phyloP scores from a whole-genome alignment of 1,140 invertebrate species.

The Glossosoma conforme region DNA sequence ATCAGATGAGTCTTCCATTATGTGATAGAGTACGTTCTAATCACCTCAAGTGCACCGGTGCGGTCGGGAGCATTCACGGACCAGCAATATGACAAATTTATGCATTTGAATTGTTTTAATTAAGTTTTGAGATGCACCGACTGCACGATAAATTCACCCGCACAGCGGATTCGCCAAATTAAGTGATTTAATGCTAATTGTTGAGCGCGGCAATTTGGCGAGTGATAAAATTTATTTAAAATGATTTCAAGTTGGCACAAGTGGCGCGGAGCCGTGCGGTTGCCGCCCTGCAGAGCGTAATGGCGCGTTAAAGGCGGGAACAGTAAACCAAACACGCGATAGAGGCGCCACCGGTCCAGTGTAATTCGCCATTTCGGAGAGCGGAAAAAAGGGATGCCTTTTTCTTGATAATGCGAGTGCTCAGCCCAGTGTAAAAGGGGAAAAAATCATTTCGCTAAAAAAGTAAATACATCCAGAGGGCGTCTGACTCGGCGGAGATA shows the following conservation, averaged over 20 bases:
- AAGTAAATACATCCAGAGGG: background rate
- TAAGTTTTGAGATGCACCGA: too few species aligned
- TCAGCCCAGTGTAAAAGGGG: slow-evolving; percentile 4
- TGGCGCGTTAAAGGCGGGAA: slow-evolving; percentile 16
- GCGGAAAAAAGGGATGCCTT: slow-evolving; percentile 1
- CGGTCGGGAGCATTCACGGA: too few species aligned
- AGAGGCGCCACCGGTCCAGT: background rate
- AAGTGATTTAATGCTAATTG: background rate
- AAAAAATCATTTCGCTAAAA: slow-evolving; percentile 1
- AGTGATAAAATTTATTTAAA: slow-evolving; percentile 7
- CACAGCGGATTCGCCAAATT: background rate
- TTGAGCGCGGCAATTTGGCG: background rate
- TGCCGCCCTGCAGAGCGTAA: slow-evolving; percentile 9
- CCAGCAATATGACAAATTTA: too few species aligned
- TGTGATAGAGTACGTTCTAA: too few species aligned
- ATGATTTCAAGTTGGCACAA: slow-evolving; percentile 18
- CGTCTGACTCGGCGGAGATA: background rate
- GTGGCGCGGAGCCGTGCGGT: background rate
- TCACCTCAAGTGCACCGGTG: too few species aligned
- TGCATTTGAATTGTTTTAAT: too few species aligned
- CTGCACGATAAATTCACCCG: too few species aligned
- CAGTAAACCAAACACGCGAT: slow-evolving; percentile 14
- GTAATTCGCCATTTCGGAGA: slow-evolving; percentile 2
- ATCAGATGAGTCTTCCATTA: too few species aligned
- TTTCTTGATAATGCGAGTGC: slow-evolving; percentile 6